These are phyloP conservation scores for Sialia sialis DNA, from an alignment of 2,113 vertebrate genomes.

Conservation along the genomic window DNA sequence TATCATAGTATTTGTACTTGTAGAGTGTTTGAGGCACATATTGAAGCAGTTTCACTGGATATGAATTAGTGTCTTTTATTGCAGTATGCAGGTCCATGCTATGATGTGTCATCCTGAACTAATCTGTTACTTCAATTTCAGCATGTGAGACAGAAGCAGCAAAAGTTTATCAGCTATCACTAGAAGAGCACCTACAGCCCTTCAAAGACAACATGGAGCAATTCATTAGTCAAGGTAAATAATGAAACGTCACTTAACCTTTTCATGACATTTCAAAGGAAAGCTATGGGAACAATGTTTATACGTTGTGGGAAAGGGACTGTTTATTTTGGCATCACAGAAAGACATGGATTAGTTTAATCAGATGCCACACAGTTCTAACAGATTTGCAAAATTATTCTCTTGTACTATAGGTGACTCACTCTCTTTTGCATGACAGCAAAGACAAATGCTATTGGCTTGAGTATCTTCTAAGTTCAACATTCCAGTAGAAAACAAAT, in stretches of 20 bases:
- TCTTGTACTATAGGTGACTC: conserved; percentile 40
- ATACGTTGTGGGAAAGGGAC: conserved; percentile 33
- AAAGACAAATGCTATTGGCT: conserved; percentile 25
- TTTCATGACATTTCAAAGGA: conserved; percentile 43
- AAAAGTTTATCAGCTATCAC: conserved; percentile 88
- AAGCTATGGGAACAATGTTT: conserved; percentile 45
- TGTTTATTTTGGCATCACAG: conserved; percentile 64
- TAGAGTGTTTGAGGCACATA: neutral
- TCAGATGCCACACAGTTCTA: conserved; percentile 40
- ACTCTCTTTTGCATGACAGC: conserved; percentile 12
- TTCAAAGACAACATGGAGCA: conserved; percentile 95
- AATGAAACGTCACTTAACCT: conserved; percentile 32
- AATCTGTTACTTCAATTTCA: conserved; percentile 71
- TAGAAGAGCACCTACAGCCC: conserved; percentile 91
- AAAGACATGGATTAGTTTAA: conserved; percentile 60
- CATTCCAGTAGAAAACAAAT: conserved; percentile 38
- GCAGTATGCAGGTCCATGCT: neutral
- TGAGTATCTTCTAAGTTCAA: conserved; percentile 26
- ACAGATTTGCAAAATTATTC: conserved; percentile 32
- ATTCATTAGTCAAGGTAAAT: conserved; percentile 89
- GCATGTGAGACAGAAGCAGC: conserved; percentile 88
- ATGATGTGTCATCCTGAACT: conserved; percentile 5
- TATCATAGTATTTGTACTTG: neutral
- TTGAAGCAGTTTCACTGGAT: neutral
- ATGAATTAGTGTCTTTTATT: neutral